These are phyloP conservation scores for Eonycteris spelaea DNA, from an alignment of 2,113 vertebrate genomes.

Conservation along the genomic window DNA sequence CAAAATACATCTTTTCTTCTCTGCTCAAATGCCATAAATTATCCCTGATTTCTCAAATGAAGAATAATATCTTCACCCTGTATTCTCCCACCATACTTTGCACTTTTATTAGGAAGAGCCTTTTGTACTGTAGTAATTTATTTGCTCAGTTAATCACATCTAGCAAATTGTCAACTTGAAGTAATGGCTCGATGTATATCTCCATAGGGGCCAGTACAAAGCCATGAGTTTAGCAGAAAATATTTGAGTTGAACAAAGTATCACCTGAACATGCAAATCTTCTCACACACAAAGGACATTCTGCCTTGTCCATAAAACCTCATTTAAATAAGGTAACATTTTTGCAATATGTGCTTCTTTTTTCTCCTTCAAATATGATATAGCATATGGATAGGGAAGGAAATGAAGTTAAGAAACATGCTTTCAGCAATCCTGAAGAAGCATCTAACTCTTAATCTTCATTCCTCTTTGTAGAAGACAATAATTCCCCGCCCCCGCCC, in stretches of 20 bases:
- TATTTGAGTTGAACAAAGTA: neutral
- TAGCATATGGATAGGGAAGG: neutral
- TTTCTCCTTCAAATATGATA: neutral
- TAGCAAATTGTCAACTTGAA: neutral
- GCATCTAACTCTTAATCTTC: neutral
- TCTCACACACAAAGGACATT: neutral
- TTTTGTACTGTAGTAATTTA: neutral
- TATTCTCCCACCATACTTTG: neutral
- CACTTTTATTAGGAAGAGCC: neutral
- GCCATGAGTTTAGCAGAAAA: constrained; percentile 3
- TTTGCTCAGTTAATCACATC: neutral
- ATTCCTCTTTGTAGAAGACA: neutral
- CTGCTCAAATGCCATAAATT: neutral
- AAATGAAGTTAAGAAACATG: neutral
- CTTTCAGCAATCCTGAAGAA: neutral
- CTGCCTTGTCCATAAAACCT: neutral
- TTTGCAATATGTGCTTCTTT: neutral
- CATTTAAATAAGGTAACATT: constrained; percentile 3
- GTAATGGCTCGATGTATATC: neutral
- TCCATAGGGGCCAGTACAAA: neutral
- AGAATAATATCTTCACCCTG: neutral
- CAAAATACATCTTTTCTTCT: neutral
- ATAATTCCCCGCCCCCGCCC: neutral
- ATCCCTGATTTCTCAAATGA: neutral
- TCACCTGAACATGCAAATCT: neutral